Conservation (phyloP, 2,888 invertebrate species). For the Ichneumoninae sp. region DNA sequence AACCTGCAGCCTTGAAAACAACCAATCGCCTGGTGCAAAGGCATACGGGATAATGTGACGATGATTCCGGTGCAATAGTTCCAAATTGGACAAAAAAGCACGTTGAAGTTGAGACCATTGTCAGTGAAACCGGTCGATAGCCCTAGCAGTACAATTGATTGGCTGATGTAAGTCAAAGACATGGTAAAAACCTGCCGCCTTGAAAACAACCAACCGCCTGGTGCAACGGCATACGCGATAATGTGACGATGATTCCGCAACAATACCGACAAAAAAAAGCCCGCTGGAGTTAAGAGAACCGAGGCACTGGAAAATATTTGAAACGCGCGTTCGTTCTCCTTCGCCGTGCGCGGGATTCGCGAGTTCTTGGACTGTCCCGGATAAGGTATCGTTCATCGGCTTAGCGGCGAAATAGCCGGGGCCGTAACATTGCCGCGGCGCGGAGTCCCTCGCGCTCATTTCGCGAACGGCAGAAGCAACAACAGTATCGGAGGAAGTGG, state of each 20-base stretch:
- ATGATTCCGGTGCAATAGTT: slow-evolving; percentile 2
- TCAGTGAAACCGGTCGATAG: too few relatives aligned
- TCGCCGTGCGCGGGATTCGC: slow-evolving; percentile 66
- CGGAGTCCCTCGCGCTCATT: slow-evolving; percentile 76
- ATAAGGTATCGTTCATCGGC: slow-evolving; percentile 72
- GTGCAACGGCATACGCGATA: too few relatives aligned
- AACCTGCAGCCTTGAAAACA: not conserved
- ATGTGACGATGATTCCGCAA: too few relatives aligned
- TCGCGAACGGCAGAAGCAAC: slow-evolving; percentile 63
- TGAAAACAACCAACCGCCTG: too few relatives aligned
- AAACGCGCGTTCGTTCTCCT: slow-evolving; percentile 68
- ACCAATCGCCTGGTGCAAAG: not conserved
- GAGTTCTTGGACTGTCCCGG: slow-evolving; percentile 46
- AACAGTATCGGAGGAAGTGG: slow-evolving; percentile 39
- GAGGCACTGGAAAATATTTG: slow-evolving; percentile 73
- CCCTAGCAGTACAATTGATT: too few relatives aligned
- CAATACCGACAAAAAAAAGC: slow-evolving; percentile 18
- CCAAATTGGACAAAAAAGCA: too few relatives aligned
- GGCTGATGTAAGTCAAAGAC: too few relatives aligned
- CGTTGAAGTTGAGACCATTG: too few relatives aligned
- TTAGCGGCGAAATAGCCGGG: slow-evolving; percentile 74
- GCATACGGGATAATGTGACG: not conserved
- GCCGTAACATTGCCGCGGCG: slow-evolving; percentile 24
- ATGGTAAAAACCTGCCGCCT: too few relatives aligned
- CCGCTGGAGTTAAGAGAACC: slow-evolving; percentile 37